Conservation (phyloP, 1,140 invertebrate genomes). For the Drosophila albomicans region DNA sequence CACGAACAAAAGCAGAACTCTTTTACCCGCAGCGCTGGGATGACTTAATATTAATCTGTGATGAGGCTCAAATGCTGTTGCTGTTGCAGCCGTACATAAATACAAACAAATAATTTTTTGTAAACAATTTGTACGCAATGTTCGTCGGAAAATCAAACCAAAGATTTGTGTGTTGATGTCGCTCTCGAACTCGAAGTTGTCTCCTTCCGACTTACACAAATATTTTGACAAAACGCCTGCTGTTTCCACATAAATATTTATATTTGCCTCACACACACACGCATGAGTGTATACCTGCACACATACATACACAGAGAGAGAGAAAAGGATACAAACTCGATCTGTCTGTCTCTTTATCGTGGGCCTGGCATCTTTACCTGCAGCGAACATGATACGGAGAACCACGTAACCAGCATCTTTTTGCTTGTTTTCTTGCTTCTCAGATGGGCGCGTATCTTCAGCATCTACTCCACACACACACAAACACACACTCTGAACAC, state of each 20-base stretch:
- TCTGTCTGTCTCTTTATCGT: slow-evolving; percentile 50
- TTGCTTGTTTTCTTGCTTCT: slow-evolving; percentile 28
- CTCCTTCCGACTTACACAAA: slow-evolving; percentile 71
- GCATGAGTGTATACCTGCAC: slow-evolving; percentile 1
- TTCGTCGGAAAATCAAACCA: slow-evolving; percentile 57
- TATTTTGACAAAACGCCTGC: slow-evolving; percentile 83
- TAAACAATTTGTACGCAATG: slow-evolving; percentile 75
- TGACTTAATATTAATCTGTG: slow-evolving; percentile 61
- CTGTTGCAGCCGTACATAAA: slow-evolving; percentile 21
- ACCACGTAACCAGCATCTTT: slow-evolving; percentile 49
- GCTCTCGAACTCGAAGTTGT: slow-evolving; percentile 34
- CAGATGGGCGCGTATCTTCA: slow-evolving; percentile 61
- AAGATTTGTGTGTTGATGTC: slow-evolving; percentile 48
- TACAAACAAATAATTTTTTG: slow-evolving; percentile 69
- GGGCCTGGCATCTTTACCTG: slow-evolving; percentile 70
- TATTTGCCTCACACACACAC: slow-evolving; percentile 58
- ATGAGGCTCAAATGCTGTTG: background rate
- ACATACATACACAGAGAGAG: background rate
- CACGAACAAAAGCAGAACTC: slow-evolving; percentile 13
- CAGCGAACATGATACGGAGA: slow-evolving; percentile 51
- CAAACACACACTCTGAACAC: slow-evolving; percentile 9
- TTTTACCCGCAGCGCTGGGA: slow-evolving; percentile 34
- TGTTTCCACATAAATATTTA: slow-evolving; percentile 84
- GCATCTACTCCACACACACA: slow-evolving; percentile 50
- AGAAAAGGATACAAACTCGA: slow-evolving; percentile 34